Evolutionary conservation across 2,888 invertebrate genomes (phyloP).

Genomic region (Andrena marginata): DNA sequence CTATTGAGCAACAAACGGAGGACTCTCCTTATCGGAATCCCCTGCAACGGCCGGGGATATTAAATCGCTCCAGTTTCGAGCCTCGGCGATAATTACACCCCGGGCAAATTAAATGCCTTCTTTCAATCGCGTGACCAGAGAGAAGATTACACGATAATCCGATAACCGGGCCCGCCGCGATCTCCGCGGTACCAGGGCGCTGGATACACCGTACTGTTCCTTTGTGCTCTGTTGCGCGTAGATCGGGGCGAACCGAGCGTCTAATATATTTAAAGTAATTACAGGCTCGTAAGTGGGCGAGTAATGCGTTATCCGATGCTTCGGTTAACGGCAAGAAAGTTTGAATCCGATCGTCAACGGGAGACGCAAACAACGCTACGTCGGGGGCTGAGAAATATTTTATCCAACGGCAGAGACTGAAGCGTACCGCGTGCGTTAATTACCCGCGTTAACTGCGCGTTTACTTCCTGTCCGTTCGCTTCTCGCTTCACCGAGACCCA

Average conservation of each 20-base stretch:
- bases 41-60: slow-evolving; percentile 2
- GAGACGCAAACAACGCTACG: not conserved
- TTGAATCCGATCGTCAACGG: not conserved
- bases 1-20: slow-evolving; percentile 48
- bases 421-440: slow-evolving; percentile 35
- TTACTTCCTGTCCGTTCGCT: slow-evolving; percentile 49
- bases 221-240: not conserved
- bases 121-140: slow-evolving; percentile 34
- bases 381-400: not conserved
- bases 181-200: not conserved
- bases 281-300: not conserved
- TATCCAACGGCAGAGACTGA: not conserved
- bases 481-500: slow-evolving; percentile 20
- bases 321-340: not conserved
- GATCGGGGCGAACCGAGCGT: slow-evolving; percentile 5
- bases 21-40: slow-evolving; percentile 19
- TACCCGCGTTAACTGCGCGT: slow-evolving; percentile 44
- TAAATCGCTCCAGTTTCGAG: slow-evolving; percentile 41
- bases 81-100: slow-evolving; percentile 37
- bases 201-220: not conserved
- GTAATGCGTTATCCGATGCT: not conserved
- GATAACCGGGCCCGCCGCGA: slow-evolving; percentile 35
- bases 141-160: slow-evolving; percentile 46
- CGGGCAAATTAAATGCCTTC: slow-evolving; percentile 38
- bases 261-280: slow-evolving; percentile 7